Evolutionary conservation across 2,797 vertebrate species (phyloP).

Genomic region (Sorex maritimensis): DNA sequence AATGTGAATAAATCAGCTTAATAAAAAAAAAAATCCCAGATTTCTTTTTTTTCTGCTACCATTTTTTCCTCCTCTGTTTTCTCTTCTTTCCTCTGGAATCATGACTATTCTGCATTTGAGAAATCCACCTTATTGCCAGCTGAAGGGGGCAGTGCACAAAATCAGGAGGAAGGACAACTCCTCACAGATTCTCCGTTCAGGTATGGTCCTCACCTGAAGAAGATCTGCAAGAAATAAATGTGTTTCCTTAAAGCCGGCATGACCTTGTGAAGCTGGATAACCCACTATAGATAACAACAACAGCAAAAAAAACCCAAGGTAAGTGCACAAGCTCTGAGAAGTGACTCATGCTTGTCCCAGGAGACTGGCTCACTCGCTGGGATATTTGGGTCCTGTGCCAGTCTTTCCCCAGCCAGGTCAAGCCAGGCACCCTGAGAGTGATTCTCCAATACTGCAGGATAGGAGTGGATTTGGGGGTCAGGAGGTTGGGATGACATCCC

Average conservation of each 20-base stretch:
- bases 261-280: conserved; percentile 2
- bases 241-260: background rate
- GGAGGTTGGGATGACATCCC: background rate
- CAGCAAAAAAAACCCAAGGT: no score
- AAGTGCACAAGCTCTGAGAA: no score
- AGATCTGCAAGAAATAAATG: conserved; percentile 52
- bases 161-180: background rate
- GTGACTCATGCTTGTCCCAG: background rate
- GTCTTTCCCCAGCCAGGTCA: background rate
- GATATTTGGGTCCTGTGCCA: background rate
- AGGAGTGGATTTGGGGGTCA: background rate
- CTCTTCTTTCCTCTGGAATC: background rate
- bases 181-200: background rate
- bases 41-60: conserved; percentile 26
- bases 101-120: conserved; percentile 13
- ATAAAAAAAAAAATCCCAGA: background rate
- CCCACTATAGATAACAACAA: no score
- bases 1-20: background rate
- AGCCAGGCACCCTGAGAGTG: background rate
- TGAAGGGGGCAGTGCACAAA: background rate
- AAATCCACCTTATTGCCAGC: background rate
- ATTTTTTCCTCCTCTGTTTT: background rate
- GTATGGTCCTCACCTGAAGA: background rate
- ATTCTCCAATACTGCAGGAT: background rate
- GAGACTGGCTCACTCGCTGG: background rate